Evolutionary conservation across 2,797 vertebrate species (phyloP).

Genomic region (Xerus rutilus): DNA sequence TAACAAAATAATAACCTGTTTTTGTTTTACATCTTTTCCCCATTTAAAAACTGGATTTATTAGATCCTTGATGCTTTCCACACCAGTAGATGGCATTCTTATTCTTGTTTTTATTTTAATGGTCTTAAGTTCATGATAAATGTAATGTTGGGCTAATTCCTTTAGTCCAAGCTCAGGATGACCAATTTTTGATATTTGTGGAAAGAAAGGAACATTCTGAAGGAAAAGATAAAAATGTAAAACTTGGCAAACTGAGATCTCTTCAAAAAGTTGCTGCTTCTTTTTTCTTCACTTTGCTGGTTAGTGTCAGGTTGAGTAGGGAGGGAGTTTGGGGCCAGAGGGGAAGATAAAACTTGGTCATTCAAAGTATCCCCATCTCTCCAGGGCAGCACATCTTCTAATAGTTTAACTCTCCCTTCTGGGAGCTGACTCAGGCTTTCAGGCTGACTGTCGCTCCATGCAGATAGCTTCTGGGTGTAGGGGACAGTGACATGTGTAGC

Average conservation of each 20-base stretch:
- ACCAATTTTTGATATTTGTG: neutral
- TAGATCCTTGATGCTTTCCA: slow-evolving; percentile 53
- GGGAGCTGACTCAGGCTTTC: neutral
- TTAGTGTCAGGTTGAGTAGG: neutral
- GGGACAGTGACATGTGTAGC: neutral
- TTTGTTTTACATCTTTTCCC: neutral
- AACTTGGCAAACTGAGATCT: neutral
- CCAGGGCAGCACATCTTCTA: neutral
- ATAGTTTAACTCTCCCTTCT: neutral
- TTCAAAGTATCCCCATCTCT: neutral
- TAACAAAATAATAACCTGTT: neutral
- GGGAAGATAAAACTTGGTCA: neutral
- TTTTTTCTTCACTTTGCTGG: neutral
- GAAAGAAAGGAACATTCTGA: neutral
- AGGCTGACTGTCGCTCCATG: neutral
- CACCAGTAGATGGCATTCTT: slow-evolving; percentile 85
- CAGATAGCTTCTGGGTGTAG: neutral
- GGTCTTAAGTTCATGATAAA: slow-evolving; percentile 23
- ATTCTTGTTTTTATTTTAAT: slow-evolving; percentile 83
- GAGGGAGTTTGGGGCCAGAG: neutral
- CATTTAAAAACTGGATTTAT: slow-evolving; percentile 20
- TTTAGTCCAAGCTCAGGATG: neutral
- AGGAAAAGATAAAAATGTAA: neutral
- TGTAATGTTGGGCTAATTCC: neutral
- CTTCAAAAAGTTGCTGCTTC: neutral